phyloP scores from a whole-genome alignment of 2,888 invertebrate species.

The Melangyna quadrimaculata region DNA sequence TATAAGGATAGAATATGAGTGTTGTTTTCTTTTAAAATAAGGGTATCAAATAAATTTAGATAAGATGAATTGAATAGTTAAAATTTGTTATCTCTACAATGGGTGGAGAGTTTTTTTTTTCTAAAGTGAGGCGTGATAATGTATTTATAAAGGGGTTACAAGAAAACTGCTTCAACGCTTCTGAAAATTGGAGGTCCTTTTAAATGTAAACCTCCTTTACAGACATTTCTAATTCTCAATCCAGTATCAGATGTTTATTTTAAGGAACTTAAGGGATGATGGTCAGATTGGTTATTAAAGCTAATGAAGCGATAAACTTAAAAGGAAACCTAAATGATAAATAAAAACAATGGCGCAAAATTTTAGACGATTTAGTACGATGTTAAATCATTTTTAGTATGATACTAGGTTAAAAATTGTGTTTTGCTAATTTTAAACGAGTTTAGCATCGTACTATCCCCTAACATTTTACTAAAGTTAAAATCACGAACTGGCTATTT shows the following conservation, averaged over 20 bases:
- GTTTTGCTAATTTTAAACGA: too few species aligned
- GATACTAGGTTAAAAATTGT: too few species aligned
- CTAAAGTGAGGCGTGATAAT: slow-evolving; percentile 1
- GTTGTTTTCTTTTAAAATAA: not conserved
- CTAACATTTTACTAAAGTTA: too few species aligned
- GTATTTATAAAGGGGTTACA: slow-evolving; percentile 4
- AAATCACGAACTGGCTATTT: too few species aligned
- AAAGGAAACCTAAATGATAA: not conserved
- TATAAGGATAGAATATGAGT: not conserved
- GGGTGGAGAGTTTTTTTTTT: slow-evolving; percentile 6
- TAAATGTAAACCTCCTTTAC: not conserved
- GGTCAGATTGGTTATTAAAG: not conserved
- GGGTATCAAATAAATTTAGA: not conserved
- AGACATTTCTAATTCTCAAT: not conserved
- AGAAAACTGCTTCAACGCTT: slow-evolving; percentile 2
- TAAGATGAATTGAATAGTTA: not conserved
- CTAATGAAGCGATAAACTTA: not conserved
- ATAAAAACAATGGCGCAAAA: too few species aligned
- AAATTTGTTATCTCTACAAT: slow-evolving; percentile 9
- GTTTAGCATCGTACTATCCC: too few species aligned
- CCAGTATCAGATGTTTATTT: too few species aligned
- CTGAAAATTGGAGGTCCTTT: not conserved
- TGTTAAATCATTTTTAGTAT: too few species aligned
- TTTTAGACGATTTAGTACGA: too few species aligned
- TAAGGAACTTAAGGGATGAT: not conserved